Evolutionary conservation across 2,113 vertebrate species (phyloP).

Genomic region (Poeciliopsis turrubarensis): DNA sequence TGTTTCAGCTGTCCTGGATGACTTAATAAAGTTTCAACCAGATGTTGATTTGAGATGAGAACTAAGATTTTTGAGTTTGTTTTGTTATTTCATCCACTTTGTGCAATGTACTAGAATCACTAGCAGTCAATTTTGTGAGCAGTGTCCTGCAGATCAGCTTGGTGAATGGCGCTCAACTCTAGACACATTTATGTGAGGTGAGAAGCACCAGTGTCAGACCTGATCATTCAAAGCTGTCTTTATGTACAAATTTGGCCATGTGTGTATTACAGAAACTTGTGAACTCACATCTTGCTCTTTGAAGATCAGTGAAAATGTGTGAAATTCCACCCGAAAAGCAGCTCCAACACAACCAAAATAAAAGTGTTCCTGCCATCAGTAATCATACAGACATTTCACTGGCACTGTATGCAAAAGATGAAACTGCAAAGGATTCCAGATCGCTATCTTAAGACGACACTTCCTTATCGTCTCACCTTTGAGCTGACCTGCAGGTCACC

Average conservation of each 20-base stretch:
- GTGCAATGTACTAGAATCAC: no score
- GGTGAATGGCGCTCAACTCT: no score
- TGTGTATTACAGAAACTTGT: neutral
- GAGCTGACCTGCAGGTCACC: slow-evolving; percentile 59
- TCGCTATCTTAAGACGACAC: slow-evolving; percentile 53
- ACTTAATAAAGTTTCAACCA: no score
- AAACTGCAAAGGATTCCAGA: slow-evolving; percentile 54
- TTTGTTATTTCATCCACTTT: no score
- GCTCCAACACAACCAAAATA: neutral
- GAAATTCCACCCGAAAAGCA: neutral
- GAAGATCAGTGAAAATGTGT: neutral
- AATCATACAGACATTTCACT: neutral
- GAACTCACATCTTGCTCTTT: neutral
- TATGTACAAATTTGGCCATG: neutral
- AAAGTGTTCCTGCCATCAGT: neutral
- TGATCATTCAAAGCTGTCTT: no score
- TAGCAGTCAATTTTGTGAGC: no score
- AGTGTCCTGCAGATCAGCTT: no score
- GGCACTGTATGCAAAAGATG: neutral
- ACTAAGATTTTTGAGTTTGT: no score
- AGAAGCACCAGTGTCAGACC: no score
- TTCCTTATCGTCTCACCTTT: slow-evolving; percentile 61
- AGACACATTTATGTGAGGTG: no score
- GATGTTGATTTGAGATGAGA: no score
- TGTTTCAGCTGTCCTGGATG: neutral